Evolutionary conservation across 1,140 invertebrate species (phyloP).

Genomic region (Pissodes strobi): DNA sequence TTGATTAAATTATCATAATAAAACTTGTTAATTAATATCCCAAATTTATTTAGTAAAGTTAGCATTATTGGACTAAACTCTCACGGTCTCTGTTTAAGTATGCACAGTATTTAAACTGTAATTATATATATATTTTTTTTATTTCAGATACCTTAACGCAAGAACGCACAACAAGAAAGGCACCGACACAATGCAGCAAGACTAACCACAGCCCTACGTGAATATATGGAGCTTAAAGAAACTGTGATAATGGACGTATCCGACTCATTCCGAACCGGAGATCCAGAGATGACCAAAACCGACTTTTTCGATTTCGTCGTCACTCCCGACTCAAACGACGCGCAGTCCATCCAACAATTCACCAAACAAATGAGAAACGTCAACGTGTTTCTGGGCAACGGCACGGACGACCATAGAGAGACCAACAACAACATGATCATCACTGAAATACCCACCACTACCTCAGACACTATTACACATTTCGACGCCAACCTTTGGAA

Average conservation of each 20-base stretch:
- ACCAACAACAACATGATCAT: constrained; percentile 65
- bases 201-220: background rate
- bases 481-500: constrained; percentile 73
- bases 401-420: constrained; percentile 64
- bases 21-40: too few species aligned
- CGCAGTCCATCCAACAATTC: constrained; percentile 64
- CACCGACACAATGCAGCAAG: background rate
- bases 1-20: too few species aligned
- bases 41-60: too few species aligned
- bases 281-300: constrained; percentile 74
- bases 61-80: too few species aligned
- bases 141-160: too few species aligned
- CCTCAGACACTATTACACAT: constrained; percentile 53
- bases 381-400: constrained; percentile 62
- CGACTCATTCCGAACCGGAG: constrained; percentile 71
- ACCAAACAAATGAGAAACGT: constrained; percentile 67
- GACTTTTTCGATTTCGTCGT: constrained; percentile 87
- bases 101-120: too few species aligned
- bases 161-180: too few species aligned
- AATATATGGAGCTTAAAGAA: constrained; percentile 47
- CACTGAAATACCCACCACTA: constrained; percentile 52
- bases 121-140: too few species aligned
- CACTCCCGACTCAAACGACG: constrained; percentile 69
- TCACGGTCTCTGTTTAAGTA: too few species aligned
- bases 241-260: constrained; percentile 72